Evolutionary conservation across 2,888 invertebrate species (phyloP).

Genomic region (Lypha dubia): DNA sequence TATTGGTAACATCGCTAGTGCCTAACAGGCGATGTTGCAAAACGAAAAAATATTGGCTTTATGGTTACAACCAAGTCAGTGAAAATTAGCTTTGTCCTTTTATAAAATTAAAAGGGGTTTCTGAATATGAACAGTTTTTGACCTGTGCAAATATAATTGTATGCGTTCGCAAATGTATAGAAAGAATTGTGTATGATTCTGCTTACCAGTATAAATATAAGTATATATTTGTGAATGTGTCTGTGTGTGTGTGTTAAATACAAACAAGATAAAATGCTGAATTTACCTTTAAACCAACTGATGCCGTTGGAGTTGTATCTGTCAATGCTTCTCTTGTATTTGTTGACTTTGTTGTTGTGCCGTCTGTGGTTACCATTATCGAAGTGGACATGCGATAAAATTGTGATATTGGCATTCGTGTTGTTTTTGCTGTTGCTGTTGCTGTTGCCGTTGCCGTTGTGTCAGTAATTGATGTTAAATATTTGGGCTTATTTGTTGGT

Average conservation of each 20-base stretch:
- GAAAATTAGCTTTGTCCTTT: background rate
- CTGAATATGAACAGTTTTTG: constrained; percentile 1
- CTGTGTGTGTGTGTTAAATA: constrained; percentile 28
- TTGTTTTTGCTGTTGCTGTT: constrained; percentile 52
- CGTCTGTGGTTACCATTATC: constrained; percentile 38
- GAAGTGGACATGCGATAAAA: constrained; percentile 56
- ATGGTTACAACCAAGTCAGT: no score
- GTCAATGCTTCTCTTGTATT: constrained; percentile 28
- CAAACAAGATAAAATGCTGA: constrained; percentile 28
- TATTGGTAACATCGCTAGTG: no score
- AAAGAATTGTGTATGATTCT: background rate
- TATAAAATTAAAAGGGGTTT: background rate
- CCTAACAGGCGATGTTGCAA: no score
- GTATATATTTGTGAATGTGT: background rate
- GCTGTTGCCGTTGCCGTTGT: constrained; percentile 60
- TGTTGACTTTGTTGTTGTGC: constrained; percentile 26
- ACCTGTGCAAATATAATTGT: background rate
- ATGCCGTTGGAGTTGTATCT: constrained; percentile 30
- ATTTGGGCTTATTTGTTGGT: constrained; percentile 79
- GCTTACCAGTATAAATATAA: background rate
- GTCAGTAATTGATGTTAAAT: constrained; percentile 65
- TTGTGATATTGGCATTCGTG: constrained; percentile 49
- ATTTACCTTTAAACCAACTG: constrained; percentile 60
- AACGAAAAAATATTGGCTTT: no score
- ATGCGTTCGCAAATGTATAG: background rate